Conservation (phyloP, 2,797 vertebrate species). For the Notolepis coatsorum region DNA sequence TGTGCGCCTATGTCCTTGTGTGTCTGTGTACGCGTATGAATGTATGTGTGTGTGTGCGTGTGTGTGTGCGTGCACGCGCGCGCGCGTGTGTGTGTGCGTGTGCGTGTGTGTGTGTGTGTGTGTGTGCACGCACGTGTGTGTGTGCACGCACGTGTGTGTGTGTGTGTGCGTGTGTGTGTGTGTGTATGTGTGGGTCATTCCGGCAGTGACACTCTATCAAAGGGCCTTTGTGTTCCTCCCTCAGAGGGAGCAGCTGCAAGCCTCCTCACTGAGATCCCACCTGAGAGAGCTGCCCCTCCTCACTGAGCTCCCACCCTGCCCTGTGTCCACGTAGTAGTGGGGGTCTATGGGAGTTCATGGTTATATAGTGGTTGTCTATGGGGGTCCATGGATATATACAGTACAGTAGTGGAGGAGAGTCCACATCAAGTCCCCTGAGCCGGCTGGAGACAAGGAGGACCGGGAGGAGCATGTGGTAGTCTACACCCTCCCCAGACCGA, state of each 20-base stretch:
- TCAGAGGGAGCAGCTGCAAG: conserved; percentile 68
- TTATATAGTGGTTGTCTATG: too few relatives aligned
- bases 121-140: conserved; percentile 1
- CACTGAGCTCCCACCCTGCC: conserved; percentile 40
- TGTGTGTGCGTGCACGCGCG: conserved; percentile 3
- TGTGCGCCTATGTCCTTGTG: not conserved
- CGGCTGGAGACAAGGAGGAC: conserved; percentile 40
- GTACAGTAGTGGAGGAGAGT: too few relatives aligned
- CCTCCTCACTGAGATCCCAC: conserved; percentile 40
- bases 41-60: conserved; percentile 22
- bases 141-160: not conserved
- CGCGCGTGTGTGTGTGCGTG: not conserved
- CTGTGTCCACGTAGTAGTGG: conserved; percentile 50
- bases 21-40: not conserved
- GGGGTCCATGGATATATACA: too few relatives aligned
- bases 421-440: conserved; percentile 42
- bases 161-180: not conserved
- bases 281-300: conserved; percentile 33
- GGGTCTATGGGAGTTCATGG: too few relatives aligned
- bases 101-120: not conserved
- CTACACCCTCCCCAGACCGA: too few relatives aligned
- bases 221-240: conserved; percentile 65
- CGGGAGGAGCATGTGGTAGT: too few relatives aligned
- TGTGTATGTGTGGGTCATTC: conserved; percentile 41
- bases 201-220: conserved; percentile 60